These are phyloP conservation scores for Elegia similella DNA, from an alignment of 2,888 invertebrate species.

Conservation along the genomic window DNA sequence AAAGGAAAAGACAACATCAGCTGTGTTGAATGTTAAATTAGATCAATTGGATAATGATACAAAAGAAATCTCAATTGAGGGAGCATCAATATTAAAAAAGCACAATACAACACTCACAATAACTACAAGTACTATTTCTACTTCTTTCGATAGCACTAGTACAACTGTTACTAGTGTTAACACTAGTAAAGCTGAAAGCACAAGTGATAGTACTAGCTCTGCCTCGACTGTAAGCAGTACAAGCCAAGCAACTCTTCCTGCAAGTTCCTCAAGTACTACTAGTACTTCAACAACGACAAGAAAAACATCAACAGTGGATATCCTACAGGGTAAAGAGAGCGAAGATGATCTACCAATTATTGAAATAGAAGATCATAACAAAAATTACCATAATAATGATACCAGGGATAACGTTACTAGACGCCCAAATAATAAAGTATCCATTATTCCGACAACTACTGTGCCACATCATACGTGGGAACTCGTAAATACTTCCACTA, in stretches of 20 bases:
- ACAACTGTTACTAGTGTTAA: constrained; percentile 7
- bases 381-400: constrained; percentile 30
- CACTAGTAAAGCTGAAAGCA: neutral
- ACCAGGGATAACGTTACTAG: constrained; percentile 63
- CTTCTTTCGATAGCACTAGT: constrained; percentile 18
- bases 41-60: constrained; percentile 61
- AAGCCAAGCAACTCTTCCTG: constrained; percentile 7
- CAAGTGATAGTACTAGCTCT: neutral
- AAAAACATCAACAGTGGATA: constrained; percentile 32
- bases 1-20: constrained; percentile 73
- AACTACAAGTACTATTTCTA: constrained; percentile 32
- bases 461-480: constrained; percentile 80
- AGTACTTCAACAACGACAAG: constrained; percentile 21
- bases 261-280: constrained; percentile 21
- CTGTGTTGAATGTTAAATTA: constrained; percentile 62
- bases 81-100: constrained; percentile 72
- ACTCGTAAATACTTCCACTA: constrained; percentile 79
- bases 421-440: constrained; percentile 72
- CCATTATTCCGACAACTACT: constrained; percentile 67
- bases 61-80: constrained; percentile 66
- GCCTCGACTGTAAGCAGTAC: neutral
- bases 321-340: constrained; percentile 22
- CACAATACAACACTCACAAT: constrained; percentile 38
- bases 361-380: constrained; percentile 20
- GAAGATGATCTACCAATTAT: constrained; percentile 22